Base-by-base conservation (phyloP, 2,113 vertebrate species). In the Varanus salvator region DNA sequence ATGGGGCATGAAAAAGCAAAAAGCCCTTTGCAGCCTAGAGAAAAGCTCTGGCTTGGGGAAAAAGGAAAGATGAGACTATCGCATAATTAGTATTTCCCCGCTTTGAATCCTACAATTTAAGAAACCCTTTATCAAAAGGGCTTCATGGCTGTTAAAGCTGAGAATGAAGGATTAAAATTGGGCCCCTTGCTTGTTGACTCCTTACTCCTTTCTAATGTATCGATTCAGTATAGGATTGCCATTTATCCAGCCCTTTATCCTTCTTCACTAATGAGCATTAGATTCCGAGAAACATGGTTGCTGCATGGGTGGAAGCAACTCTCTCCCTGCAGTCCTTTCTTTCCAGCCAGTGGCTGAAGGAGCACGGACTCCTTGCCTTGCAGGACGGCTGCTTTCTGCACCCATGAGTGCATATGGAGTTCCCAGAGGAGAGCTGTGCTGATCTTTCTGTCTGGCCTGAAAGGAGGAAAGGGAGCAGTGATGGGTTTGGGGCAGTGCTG, bases 391-490 rank as follows among this genome's bases (percentile, higher is more conserved):
- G 14, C 34, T 66, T n/a, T 2, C 19, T 48, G 34, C n/a, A 54
- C n/a, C 48, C 27, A 57, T 54, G 80, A 69, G 60, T 54, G 38
- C 71, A 12, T 0, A 0, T 50, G 88, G 8, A 2, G 91, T 92
- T 92, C 84, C 88, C 69, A 31, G 91, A 92, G 91, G 17, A 44
- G 87, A 81, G 85, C 52, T 86, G 77, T 21, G 8, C n/a, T 48
- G 1, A 31, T 91, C 27, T 19, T 48, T 94, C 82, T n/a, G 87
- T 64, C 84, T 2, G 38, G 86, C 72, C 0, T 64, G 78, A 9
- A 34, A 69, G 25, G 0, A 80, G 91, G 84, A 23, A 91, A 64
- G 71, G 75, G 83, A 85, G 85, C 9, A 0, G 80, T 25, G 64
- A 44, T 4, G 89, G 86, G 50, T 76, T 64, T 4, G 2, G 81